Base-by-base conservation (phyloP, 2,888 invertebrate species). In the Agrenia bidenticulata region DNA sequence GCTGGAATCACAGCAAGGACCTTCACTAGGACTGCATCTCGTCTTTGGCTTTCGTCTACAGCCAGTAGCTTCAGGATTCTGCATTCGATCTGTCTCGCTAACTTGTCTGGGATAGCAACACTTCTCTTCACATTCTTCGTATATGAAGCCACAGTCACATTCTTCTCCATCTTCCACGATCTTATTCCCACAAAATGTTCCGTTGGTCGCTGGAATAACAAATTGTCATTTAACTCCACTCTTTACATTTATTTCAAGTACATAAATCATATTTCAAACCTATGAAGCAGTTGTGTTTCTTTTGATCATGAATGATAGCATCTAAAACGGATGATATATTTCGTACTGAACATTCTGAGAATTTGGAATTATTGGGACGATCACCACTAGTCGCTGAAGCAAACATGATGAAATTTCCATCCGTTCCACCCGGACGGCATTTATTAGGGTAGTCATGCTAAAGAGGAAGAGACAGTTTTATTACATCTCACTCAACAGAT, bases 381-480 rank as follows among this genome's bases (percentile, higher is more conserved):
- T 98, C 97, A 58, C 99, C 99, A 70, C 94, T 94, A 0, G 99
- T 99, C 9, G 99, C 99, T 57, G 96, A 96, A 17, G 97, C 95
- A 81, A 97, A 99, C 99, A 99, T 99, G 78, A 99, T 99, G 82
- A 87, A 99, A 85, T 99, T 99, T 63, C 99, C 99, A 73, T 87
- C 88, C 39, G 89, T 84, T 9, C 95, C 92, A 65, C 95, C 94
- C 1, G 96, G 93, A 68, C 94, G 86, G 80, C 92, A 93, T 77
- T 93, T 90, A 21, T 88, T 87, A 0, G 94, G 94, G 81, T 90
- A 94, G 82, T 97, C 96, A 81, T 97, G 96, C 94, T 95, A 81
- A 1, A 81, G 77, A 69, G 71, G 81, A 77, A 69, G 71, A 77
- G 77, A 63, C 59, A 56, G 41, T 17, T 41, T 2, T 7, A 45